Percentiles rank a stretch among this genome's conserved stretches.
Conservation (phyloP, 1,140 invertebrate genomes). For the Drosophila arawakana region DNA sequence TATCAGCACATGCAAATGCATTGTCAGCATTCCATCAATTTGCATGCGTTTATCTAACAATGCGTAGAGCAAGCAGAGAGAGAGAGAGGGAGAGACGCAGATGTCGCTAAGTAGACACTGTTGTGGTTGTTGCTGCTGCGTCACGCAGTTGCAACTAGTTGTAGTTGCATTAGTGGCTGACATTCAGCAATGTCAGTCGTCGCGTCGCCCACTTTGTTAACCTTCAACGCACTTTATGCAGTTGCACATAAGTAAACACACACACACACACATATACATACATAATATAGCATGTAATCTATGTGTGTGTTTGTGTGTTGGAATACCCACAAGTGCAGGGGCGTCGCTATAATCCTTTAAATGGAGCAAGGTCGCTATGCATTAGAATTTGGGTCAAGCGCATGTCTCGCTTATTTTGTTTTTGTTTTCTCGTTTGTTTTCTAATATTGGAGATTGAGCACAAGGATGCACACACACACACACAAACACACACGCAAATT, state of each 20-base stretch:
- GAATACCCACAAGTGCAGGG: constrained; percentile 66
- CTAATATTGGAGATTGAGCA: constrained; percentile 80
- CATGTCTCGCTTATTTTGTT: constrained; percentile 33
- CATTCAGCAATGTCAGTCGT: constrained; percentile 72
- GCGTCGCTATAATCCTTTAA: constrained; percentile 47
- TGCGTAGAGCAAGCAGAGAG: constrained; percentile 17
- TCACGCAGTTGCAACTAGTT: constrained; percentile 48
- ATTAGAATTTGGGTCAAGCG: constrained; percentile 78
- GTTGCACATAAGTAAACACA: constrained; percentile 9
- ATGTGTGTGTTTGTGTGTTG: constrained; percentile 6
- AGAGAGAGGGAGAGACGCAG: constrained; percentile 5
- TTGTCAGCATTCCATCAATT: constrained; percentile 24
- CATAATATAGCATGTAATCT: not conserved
- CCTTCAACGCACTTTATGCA: constrained; percentile 39
- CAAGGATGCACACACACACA: constrained; percentile 65
- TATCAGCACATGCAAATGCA: constrained; percentile 1
- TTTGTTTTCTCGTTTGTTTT: constrained; percentile 52
- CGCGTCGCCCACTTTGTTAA: constrained; percentile 40
- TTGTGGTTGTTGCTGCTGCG: constrained; percentile 22
- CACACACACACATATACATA: constrained; percentile 2
- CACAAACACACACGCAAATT: constrained; percentile 46
- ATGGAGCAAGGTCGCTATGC: constrained; percentile 68
- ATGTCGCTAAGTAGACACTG: constrained; percentile 7
- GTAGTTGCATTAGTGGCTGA: constrained; percentile 50
- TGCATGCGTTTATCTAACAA: constrained; percentile 14